A percentile compares a stretch with the other conserved stretches of the same genome.
phyloP scores from a whole-genome alignment of 53 echinoderm and acorn worm species.

The Paracentrotus lividus region DNA sequence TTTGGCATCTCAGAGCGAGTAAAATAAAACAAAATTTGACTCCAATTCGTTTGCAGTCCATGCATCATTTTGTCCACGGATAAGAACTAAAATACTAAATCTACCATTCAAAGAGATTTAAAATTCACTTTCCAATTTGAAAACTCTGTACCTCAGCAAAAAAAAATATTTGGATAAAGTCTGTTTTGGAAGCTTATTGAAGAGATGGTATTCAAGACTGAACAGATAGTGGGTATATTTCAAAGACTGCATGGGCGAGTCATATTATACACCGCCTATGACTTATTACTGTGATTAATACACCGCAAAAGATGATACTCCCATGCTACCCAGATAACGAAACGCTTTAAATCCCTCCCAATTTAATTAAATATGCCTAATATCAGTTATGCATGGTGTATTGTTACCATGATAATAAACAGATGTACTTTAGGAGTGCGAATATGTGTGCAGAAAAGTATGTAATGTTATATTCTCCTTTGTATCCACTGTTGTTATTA shows the following conservation, averaged over 20 bases:
- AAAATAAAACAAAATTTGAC: too few relatives aligned
- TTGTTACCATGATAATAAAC: neutral
- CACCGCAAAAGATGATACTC: constrained; percentile 48
- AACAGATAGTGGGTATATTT: constrained; percentile 44
- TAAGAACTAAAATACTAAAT: too few relatives aligned
- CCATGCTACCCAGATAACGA: constrained; percentile 1
- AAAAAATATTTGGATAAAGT: neutral
- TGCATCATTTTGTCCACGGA: too few relatives aligned
- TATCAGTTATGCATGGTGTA: neutral
- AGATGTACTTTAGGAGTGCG: neutral
- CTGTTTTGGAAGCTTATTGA: constrained; percentile 13
- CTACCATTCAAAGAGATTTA: too few relatives aligned
- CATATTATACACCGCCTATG: constrained; percentile 32
- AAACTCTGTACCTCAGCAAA: too few relatives aligned
- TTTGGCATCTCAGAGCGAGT: too few relatives aligned
- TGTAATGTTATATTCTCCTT: too few relatives aligned
- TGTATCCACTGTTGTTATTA: too few relatives aligned
- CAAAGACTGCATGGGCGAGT: constrained; percentile 58
- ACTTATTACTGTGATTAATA: constrained; percentile 29
- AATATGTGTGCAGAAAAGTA: too few relatives aligned
- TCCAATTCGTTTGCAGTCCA: too few relatives aligned
- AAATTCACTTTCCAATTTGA: too few relatives aligned
- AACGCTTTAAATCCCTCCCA: constrained; percentile 17
- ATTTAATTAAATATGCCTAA: constrained; percentile 3
- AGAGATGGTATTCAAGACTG: neutral